Evolutionary conservation across 2,888 invertebrate genomes (phyloP).

Genomic region (Agrilus biguttatus): DNA sequence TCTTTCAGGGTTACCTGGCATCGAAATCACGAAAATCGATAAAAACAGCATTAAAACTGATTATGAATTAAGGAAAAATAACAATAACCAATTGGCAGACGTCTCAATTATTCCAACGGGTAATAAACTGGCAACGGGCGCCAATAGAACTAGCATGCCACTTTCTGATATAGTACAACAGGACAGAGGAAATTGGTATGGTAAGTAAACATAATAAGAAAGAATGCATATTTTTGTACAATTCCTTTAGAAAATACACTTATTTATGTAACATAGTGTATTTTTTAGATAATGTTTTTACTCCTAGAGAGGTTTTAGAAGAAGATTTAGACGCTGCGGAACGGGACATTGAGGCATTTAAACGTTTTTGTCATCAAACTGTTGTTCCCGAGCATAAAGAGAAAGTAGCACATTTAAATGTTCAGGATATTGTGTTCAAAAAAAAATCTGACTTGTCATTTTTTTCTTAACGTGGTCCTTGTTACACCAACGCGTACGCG

Average conservation of each 20-base stretch:
- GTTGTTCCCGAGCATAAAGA: constrained; percentile 64
- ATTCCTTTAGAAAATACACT: constrained; percentile 1
- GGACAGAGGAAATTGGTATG: constrained; percentile 29
- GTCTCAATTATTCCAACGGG: constrained; percentile 29
- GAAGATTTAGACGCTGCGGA: constrained; percentile 68
- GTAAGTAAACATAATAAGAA: constrained; percentile 15
- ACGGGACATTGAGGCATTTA: constrained; percentile 73
- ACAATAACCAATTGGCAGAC: constrained; percentile 25
- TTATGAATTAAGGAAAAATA: constrained; percentile 18
- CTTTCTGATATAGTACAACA: constrained; percentile 19
- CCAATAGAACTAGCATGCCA: neutral
- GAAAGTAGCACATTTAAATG: constrained; percentile 58
- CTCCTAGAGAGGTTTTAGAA: constrained; percentile 67
- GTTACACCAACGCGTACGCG: constrained; percentile 6
- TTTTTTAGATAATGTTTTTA: constrained; percentile 52
- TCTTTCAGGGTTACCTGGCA: constrained; percentile 29
- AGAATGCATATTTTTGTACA: neutral
- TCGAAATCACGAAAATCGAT: constrained; percentile 30
- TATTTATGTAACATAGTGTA: neutral
- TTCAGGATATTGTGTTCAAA: constrained; percentile 60
- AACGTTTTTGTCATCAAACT: constrained; percentile 73
- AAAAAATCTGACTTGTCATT: constrained; percentile 30
- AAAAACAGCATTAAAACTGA: constrained; percentile 18
- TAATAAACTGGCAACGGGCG: constrained; percentile 2
- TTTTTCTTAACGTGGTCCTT: too few relatives aligned